Evolutionary conservation across 2,113 vertebrate species (phyloP).

Genomic region (Numenius arquata): DNA sequence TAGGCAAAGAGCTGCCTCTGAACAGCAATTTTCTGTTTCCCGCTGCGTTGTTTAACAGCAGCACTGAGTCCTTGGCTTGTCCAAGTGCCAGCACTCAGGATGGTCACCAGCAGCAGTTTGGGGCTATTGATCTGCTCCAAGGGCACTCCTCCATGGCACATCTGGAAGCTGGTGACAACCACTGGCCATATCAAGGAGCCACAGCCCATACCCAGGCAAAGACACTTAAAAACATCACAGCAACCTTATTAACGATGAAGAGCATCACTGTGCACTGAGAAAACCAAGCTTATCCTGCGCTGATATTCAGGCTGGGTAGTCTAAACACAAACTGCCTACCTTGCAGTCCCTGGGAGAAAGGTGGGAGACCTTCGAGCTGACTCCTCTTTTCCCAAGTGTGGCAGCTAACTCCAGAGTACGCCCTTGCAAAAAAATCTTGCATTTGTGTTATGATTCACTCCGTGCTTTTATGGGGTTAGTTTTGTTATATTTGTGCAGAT

Average conservation of each 20-base stretch:
- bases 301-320: not conserved
- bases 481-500: not conserved
- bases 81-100: not conserved
- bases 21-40: not conserved
- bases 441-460: not conserved
- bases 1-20: not conserved
- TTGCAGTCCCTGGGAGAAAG: not conserved
- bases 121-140: not conserved
- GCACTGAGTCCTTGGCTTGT: not conserved
- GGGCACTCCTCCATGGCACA: not conserved
- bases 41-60: not conserved
- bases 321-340: not conserved
- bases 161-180: not conserved
- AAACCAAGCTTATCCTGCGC: not conserved
- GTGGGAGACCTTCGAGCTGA: not conserved
- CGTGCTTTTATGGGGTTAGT: not conserved
- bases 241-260: not conserved
- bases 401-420: not conserved
- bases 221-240: not conserved
- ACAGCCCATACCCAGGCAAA: fast-evolving
- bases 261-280: not conserved
- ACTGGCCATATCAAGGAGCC: not conserved
- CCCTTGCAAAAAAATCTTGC: not conserved
- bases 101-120: not conserved
- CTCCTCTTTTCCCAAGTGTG: not conserved